These are phyloP conservation scores for Chamaetylas fuelleborni DNA, from an alignment of 2,113 vertebrate species.

Conservation along the genomic window DNA sequence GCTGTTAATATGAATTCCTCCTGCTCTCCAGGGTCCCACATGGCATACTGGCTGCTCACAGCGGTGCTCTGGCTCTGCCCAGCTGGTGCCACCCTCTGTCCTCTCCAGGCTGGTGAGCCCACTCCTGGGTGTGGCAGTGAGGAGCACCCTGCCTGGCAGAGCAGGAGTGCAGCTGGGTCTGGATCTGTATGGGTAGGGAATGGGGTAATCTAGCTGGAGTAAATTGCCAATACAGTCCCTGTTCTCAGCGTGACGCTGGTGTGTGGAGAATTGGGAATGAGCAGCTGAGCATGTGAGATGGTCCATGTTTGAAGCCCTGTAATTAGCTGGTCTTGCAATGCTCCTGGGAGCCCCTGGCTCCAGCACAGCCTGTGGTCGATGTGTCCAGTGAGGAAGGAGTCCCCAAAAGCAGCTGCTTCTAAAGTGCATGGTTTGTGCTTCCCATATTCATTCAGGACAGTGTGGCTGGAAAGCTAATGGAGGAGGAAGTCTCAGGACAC, in stretches of 20 bases:
- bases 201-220: not conserved
- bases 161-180: not conserved
- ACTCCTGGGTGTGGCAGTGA: not conserved
- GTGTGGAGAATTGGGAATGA: not conserved
- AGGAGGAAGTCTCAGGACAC: not conserved
- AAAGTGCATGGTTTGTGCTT: not conserved
- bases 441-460: not conserved
- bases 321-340: not conserved
- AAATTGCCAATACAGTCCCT: accelerated
- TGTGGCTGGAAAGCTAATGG: not conserved
- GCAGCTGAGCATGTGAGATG: not conserved
- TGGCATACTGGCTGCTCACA: accelerated
- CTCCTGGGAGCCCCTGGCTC: not conserved
- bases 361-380: not conserved
- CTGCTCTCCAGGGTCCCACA: not conserved
- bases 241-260: not conserved
- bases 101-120: accelerated
- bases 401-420: not conserved
- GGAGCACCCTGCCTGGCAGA: not conserved
- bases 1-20: not conserved
- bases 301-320: not conserved
- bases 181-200: accelerated
- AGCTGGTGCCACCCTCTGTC: not conserved
- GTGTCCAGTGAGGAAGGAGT: not conserved
- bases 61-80: not conserved